Conservation (phyloP, 2,888 invertebrate species). For the Pecten maximus region DNA sequence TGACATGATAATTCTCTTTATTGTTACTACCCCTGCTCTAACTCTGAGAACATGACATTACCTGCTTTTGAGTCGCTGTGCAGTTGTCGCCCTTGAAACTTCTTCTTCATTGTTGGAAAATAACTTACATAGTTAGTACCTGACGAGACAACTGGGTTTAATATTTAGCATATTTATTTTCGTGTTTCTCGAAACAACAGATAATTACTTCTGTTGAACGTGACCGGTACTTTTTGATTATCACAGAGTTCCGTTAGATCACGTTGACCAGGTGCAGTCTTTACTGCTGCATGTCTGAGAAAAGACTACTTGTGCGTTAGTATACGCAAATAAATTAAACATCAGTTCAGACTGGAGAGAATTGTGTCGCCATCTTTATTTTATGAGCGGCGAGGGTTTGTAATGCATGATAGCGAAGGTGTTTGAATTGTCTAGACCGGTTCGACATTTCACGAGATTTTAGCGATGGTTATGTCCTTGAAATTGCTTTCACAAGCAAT, state of each 20-base stretch:
- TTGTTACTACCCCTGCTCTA: too few relatives aligned
- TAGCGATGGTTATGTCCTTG: background rate
- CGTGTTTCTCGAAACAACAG: too few relatives aligned
- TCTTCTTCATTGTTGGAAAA: too few relatives aligned
- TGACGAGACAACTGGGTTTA: too few relatives aligned
- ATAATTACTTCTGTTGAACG: too few relatives aligned
- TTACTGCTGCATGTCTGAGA: background rate
- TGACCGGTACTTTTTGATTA: too few relatives aligned
- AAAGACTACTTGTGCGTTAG: background rate
- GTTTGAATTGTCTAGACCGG: background rate
- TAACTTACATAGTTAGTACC: too few relatives aligned
- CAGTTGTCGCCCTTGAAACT: too few relatives aligned
- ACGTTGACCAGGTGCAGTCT: background rate
- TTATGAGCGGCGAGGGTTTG: slow-evolving; percentile 10
- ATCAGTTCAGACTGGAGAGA: background rate
- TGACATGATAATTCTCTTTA: too few relatives aligned
- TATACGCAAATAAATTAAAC: slow-evolving; percentile 5
- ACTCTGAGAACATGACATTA: too few relatives aligned
- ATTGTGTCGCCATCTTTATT: slow-evolving; percentile 9
- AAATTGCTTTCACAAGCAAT: slow-evolving; percentile 4
- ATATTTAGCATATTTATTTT: too few relatives aligned
- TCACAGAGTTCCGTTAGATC: background rate
- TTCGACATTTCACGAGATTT: slow-evolving; percentile 33
- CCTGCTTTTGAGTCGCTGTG: too few relatives aligned
- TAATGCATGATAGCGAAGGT: background rate